Evolutionary conservation across 2,888 invertebrate species (phyloP), one percentile per base, ranked within the genome.

Genomic region (Parelbella ahira): DNA sequence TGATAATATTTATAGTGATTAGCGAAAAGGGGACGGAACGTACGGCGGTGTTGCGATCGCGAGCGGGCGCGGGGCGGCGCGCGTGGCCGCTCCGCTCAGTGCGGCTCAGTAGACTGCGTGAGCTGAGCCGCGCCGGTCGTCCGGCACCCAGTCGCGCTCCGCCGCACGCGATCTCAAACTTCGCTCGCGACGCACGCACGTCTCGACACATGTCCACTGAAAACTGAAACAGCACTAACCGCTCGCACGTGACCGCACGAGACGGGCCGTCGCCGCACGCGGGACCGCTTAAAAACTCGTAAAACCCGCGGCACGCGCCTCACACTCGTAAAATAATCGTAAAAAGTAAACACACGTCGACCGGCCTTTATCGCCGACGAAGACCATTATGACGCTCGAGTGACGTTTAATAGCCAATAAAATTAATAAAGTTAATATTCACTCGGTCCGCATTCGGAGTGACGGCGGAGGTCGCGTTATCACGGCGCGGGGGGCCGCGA

Each of bases 71-170:
- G 83, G 86, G 88, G 89, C 88, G 89, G 89, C 89, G 89, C 90
- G 90, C 88, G 88, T 86, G 87, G 73, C 63, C 69, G 68, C 44
- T 29, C 45, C n/a, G 28, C 34, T 37, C 36, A 38, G 6, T 44
- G 61, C 59, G 80, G 84, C 81, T 84, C 59, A 91, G 90, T 90
- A 90, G 89, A 89, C 83, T 89, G 90, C 90, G 90, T 89, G 90
- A 89, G 89, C 89, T 89, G 90, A 89, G 90, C 89, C 79, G 82
- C 89, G 89, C 82, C 87, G 89, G 82, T 79, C 82, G 84, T 70
- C 65, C 70, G 69, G 68, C 70, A 59, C 53, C 63, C 54, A 68
- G 62, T 69, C 72, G 75, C 72, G 76, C 75, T 68, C 74, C 68
- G 63, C 63, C 80, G 61, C 72, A 67, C 74, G 72, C 73, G 75